phyloP scores from a whole-genome alignment of 1,140 invertebrate species.

The Orchestia grillus region DNA sequence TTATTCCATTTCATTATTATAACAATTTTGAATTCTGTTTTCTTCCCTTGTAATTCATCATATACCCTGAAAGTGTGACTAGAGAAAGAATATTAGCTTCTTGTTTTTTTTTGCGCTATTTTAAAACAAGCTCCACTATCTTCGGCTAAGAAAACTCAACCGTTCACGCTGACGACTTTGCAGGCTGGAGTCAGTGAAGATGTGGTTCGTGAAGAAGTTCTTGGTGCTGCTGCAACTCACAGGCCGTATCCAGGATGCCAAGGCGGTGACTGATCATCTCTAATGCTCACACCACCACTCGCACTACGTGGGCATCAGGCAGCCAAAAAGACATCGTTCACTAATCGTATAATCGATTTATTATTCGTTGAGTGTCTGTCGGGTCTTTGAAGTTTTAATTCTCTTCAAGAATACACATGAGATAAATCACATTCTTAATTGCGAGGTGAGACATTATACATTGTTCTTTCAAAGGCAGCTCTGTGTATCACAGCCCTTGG shows the following conservation, averaged over 20 bases:
- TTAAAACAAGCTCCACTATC: neutral
- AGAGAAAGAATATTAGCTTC: neutral
- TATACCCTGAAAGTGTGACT: neutral
- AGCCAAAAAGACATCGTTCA: too few species aligned
- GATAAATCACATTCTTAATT: too few species aligned
- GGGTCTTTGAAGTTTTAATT: too few species aligned
- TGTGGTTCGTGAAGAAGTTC: conserved; percentile 63
- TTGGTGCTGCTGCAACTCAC: conserved; percentile 62
- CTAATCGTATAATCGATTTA: too few species aligned
- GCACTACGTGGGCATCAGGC: too few species aligned
- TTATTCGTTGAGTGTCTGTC: too few species aligned
- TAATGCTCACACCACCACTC: neutral
- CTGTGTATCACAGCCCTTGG: too few species aligned
- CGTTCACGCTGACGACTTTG: neutral
- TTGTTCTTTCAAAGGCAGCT: too few species aligned
- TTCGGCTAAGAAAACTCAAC: neutral
- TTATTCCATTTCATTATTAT: too few species aligned
- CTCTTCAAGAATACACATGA: too few species aligned
- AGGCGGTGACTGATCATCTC: conserved; percentile 56
- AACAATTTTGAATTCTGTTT: too few species aligned
- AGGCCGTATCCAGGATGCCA: conserved; percentile 61
- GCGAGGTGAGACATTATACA: too few species aligned
- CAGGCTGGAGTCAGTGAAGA: conserved; percentile 66
- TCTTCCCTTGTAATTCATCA: neutral
- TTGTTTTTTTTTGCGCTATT: neutral